Conservation (phyloP, 2,113 vertebrate genomes). For the Poeciliopsis occidentalis region DNA sequence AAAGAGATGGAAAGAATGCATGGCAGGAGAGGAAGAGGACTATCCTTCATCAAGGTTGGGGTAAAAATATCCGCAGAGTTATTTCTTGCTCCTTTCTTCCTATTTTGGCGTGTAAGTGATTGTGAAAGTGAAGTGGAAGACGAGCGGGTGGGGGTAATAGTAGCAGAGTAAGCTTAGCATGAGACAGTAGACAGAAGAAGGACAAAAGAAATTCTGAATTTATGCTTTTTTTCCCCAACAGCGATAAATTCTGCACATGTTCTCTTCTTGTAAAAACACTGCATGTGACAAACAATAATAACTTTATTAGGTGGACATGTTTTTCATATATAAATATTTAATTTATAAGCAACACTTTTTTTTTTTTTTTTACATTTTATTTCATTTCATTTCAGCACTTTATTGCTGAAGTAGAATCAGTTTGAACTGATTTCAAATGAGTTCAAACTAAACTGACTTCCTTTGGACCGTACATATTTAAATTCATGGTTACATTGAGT, state of each 20-base stretch:
- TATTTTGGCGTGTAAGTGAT: constrained; percentile 35
- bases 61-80: constrained; percentile 55
- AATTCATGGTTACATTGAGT: neutral
- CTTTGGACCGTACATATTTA: neutral
- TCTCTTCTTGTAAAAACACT: neutral
- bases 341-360: neutral
- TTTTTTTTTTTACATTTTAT: neutral
- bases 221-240: neutral
- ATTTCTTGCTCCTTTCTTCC: constrained; percentile 33
- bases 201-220: neutral
- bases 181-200: constrained; percentile 23
- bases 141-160: neutral
- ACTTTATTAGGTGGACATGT: neutral
- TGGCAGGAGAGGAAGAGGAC: constrained; percentile 22
- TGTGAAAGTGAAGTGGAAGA: neutral
- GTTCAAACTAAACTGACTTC: no score
- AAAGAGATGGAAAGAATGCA: constrained; percentile 17
- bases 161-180: constrained; percentile 29
- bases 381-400: no score
- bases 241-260: no score
- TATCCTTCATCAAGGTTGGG: constrained; percentile 43
- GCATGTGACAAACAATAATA: neutral
- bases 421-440: neutral
- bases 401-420: neutral
- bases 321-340: neutral